Conservation (phyloP, 2,113 vertebrate species). For the Spermophilus dauricus region DNA sequence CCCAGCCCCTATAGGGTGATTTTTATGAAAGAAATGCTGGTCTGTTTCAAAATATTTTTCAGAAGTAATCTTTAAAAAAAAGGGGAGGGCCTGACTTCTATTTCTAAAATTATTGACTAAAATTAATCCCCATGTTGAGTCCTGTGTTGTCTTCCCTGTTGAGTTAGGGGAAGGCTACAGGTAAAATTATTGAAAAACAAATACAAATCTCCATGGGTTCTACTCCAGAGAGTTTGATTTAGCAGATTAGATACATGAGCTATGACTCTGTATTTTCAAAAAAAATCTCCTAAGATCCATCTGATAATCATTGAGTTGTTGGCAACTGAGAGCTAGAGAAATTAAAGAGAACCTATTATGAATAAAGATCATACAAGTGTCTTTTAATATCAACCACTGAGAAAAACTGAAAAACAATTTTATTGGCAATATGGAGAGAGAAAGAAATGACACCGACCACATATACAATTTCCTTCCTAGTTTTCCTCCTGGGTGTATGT, state of each 20-base stretch:
- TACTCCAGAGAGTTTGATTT: neutral
- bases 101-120: neutral
- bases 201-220: neutral
- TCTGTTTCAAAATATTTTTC: constrained; percentile 6
- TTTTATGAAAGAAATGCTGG: constrained; percentile 27
- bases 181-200: neutral
- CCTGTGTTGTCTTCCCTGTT: neutral
- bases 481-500: neutral
- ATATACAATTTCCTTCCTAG: no score
- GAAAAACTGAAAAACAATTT: neutral
- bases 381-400: neutral
- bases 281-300: neutral
- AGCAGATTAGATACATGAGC: neutral
- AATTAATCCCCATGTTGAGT: neutral
- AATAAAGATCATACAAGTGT: neutral
- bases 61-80: neutral
- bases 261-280: neutral
- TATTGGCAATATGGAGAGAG: neutral
- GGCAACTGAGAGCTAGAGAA: neutral
- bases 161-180: neutral
- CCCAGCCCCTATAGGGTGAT: neutral
- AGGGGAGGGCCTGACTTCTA: no score
- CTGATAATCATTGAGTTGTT: neutral
- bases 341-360: neutral
- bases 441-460: neutral